These are phyloP conservation scores for Chaetops frenatus DNA, from an alignment of 2,113 vertebrate genomes.

Conservation along the genomic window DNA sequence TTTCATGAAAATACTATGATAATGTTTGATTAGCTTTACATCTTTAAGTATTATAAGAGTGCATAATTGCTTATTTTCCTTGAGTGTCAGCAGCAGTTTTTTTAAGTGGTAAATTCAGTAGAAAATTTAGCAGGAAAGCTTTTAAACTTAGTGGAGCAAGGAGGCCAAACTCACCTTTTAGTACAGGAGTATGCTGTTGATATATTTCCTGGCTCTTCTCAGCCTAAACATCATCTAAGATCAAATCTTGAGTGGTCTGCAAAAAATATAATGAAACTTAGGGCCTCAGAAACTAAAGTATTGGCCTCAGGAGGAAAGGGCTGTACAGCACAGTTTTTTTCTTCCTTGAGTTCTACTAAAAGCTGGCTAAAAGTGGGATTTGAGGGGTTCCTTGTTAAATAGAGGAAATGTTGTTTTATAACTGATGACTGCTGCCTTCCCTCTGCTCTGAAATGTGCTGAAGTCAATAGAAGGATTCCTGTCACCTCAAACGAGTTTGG, in stretches of 20 bases:
- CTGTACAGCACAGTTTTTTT: not conserved
- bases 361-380: not conserved
- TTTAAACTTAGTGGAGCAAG: not conserved
- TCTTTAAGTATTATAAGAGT: not conserved
- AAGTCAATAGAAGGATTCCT: not conserved
- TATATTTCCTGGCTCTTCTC: not conserved
- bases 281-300: not conserved
- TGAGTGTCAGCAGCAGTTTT: not conserved
- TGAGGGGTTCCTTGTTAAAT: not conserved
- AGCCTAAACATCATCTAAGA: not conserved
- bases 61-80: not conserved
- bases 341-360: not conserved
- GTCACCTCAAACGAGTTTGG: not conserved
- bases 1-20: not conserved
- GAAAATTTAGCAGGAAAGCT: not conserved
- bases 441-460: not conserved
- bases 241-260: not conserved
- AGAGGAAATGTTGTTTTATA: not conserved
- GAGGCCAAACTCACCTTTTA: not conserved
- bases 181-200: not conserved
- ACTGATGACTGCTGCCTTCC: not conserved
- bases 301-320: not conserved
- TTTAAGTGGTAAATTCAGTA: not conserved
- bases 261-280: not conserved
- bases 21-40: not conserved